Evolutionary conservation across 1,140 invertebrate species (phyloP).

Genomic region (Ganaspis sp.): DNA sequence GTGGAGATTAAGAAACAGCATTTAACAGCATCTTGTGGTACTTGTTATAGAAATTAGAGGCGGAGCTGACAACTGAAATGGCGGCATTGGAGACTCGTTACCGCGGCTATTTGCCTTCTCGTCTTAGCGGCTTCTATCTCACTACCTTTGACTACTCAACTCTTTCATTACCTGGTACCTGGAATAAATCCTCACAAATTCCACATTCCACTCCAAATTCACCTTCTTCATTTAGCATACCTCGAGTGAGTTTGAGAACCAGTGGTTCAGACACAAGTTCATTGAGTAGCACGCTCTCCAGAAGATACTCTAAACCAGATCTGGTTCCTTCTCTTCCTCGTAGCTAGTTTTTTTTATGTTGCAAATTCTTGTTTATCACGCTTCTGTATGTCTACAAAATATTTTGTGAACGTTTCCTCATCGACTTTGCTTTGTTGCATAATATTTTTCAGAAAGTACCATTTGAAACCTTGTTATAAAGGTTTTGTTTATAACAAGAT

Average conservation of each 20-base stretch:
- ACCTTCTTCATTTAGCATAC: slow-evolving; percentile 68
- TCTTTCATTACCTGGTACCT: slow-evolving; percentile 57
- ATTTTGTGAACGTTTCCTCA: neutral
- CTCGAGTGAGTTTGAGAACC: slow-evolving; percentile 67
- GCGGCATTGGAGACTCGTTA: slow-evolving; percentile 72
- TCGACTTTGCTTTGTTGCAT: slow-evolving; percentile 15
- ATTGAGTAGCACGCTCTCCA: slow-evolving; percentile 62
- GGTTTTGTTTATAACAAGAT: neutral
- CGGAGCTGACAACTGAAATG: slow-evolving; percentile 70
- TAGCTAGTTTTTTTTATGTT: slow-evolving; percentile 58
- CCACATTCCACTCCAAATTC: slow-evolving; percentile 65
- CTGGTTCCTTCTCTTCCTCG: slow-evolving; percentile 56
- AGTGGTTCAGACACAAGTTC: slow-evolving; percentile 64
- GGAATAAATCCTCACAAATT: slow-evolving; percentile 59
- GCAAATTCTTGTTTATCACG: slow-evolving; percentile 9
- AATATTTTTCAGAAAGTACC: slow-evolving; percentile 8
- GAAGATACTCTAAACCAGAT: slow-evolving; percentile 62
- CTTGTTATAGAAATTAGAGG: slow-evolving; percentile 74
- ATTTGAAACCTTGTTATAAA: neutral
- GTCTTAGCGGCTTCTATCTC: slow-evolving; percentile 68
- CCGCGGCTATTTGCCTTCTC: slow-evolving; percentile 69
- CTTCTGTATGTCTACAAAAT: slow-evolving; percentile 25
- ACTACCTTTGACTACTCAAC: slow-evolving; percentile 63
- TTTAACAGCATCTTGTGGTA: slow-evolving; percentile 60
- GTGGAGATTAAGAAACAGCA: slow-evolving; percentile 9